phyloP scores from a whole-genome alignment of 2,888 invertebrate genomes.

The Athalia cordata region DNA sequence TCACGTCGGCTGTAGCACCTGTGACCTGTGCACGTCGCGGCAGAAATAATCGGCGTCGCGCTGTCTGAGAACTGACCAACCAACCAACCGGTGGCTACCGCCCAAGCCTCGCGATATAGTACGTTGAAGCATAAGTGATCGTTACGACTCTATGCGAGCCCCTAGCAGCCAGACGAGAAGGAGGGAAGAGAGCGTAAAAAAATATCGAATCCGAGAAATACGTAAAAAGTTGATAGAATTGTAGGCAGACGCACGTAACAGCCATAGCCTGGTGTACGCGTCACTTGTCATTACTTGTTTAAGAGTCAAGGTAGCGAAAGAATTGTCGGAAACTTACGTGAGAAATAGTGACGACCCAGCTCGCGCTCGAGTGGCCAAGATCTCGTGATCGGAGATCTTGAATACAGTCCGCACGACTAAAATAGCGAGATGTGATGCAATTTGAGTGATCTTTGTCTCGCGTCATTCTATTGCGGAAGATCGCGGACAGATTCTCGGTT shows the following conservation, averaged over 20 bases:
- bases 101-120: slow-evolving; percentile 10
- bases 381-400: slow-evolving; percentile 20
- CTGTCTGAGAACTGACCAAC: slow-evolving; percentile 62
- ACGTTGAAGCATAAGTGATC: not conserved
- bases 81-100: slow-evolving; percentile 24
- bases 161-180: no score
- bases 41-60: slow-evolving; percentile 71
- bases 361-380: slow-evolving; percentile 21
- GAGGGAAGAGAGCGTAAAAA: not conserved
- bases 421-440: slow-evolving; percentile 37
- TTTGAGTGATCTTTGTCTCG: slow-evolving; percentile 33
- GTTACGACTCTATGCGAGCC: not conserved
- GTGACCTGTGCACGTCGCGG: slow-evolving; percentile 53
- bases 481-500: no score
- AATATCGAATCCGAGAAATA: not conserved
- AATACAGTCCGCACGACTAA: slow-evolving; percentile 2
- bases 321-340: no score
- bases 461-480: not conserved
- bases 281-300: no score
- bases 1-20: slow-evolving; percentile 49
- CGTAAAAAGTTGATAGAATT: no score
- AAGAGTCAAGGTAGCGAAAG: no score
- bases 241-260: not conserved
- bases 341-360: no score
- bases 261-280: no score